Evolutionary conservation across 2,888 invertebrate genomes (phyloP).

Genomic region (Alloscopus bannaensis): DNA sequence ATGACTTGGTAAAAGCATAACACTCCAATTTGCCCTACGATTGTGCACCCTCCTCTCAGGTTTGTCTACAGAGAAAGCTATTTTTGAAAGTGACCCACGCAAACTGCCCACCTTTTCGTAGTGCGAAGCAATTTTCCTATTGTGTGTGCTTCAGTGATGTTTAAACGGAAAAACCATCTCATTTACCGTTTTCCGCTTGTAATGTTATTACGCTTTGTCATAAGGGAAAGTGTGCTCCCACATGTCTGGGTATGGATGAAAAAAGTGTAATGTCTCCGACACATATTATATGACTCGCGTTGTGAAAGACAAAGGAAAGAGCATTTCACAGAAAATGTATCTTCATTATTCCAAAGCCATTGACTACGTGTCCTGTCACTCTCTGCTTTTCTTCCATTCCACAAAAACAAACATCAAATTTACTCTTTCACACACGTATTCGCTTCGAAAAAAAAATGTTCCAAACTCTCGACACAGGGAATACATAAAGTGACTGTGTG

Average conservation of each 20-base stretch:
- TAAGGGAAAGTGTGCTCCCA: too few relatives aligned
- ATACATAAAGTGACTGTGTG: too few relatives aligned
- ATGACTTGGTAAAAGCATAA: neutral
- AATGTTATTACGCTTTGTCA: too few relatives aligned
- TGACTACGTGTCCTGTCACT: slow-evolving; percentile 44
- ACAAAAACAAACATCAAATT: slow-evolving; percentile 7
- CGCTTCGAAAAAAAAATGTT: slow-evolving; percentile 15
- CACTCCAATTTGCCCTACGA: slow-evolving; percentile 48
- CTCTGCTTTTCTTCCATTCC: slow-evolving; percentile 18
- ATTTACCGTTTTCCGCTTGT: too few relatives aligned
- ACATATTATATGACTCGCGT: neutral
- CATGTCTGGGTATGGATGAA: too few relatives aligned
- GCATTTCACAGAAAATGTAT: slow-evolving; percentile 21
- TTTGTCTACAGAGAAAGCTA: slow-evolving; percentile 22
- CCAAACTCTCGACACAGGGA: too few relatives aligned
- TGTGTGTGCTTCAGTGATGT: too few relatives aligned
- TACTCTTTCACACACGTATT: slow-evolving; percentile 16
- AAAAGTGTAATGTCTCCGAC: neutral
- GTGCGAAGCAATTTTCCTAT: too few relatives aligned
- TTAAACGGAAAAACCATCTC: too few relatives aligned
- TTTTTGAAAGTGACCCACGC: slow-evolving; percentile 36
- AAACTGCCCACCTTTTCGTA: too few relatives aligned
- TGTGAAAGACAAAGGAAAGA: slow-evolving; percentile 15
- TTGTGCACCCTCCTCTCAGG: slow-evolving; percentile 5
- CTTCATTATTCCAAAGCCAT: slow-evolving; percentile 48